A percentile compares a stretch with the other conserved stretches of the same genome.
phyloP scores from a whole-genome alignment of 2,888 invertebrate genomes.

The Cheilosia urbana region DNA sequence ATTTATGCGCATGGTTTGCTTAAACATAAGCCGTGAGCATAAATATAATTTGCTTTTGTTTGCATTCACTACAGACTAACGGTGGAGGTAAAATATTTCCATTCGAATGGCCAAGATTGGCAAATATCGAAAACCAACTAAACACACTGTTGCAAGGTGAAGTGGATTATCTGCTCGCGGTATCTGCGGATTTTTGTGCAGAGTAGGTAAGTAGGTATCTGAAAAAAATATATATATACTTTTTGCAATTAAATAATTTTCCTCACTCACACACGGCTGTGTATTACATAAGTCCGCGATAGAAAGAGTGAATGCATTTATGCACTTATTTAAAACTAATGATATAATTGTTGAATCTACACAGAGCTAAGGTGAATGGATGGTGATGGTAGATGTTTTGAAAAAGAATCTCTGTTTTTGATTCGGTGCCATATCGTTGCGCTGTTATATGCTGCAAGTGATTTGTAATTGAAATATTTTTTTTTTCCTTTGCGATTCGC shows the following conservation, averaged over 20 bases:
- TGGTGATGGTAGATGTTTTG: slow-evolving; percentile 27
- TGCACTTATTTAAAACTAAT: slow-evolving; percentile 75
- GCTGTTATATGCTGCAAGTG: slow-evolving; percentile 66
- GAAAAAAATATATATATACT: slow-evolving; percentile 34
- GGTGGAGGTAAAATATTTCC: slow-evolving; percentile 41
- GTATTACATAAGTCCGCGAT: slow-evolving; percentile 56
- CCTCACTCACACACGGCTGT: slow-evolving; percentile 31
- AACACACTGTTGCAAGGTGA: slow-evolving; percentile 64
- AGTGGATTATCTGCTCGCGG: slow-evolving; percentile 37
- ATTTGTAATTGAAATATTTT: slow-evolving; percentile 65
- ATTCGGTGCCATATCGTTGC: slow-evolving; percentile 65
- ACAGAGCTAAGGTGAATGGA: slow-evolving; percentile 31
- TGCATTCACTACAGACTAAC: slow-evolving; percentile 3
- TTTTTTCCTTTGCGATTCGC: slow-evolving; percentile 5
- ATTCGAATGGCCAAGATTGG: slow-evolving; percentile 69
- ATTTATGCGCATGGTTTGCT: slow-evolving; percentile 61
- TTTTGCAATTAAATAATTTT: slow-evolving; percentile 71
- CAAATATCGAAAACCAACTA: slow-evolving; percentile 56
- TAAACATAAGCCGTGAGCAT: slow-evolving; percentile 64
- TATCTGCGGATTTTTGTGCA: slow-evolving; percentile 58
- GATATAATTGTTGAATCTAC: slow-evolving; percentile 70
- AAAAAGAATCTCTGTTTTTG: slow-evolving; percentile 52
- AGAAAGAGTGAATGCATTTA: slow-evolving; percentile 70
- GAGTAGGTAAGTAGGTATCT: slow-evolving; percentile 38
- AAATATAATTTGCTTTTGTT: slow-evolving; percentile 46